These are phyloP conservation scores for Andrena cerasifolii DNA, from an alignment of 1,140 invertebrate genomes.

Conservation along the genomic window DNA sequence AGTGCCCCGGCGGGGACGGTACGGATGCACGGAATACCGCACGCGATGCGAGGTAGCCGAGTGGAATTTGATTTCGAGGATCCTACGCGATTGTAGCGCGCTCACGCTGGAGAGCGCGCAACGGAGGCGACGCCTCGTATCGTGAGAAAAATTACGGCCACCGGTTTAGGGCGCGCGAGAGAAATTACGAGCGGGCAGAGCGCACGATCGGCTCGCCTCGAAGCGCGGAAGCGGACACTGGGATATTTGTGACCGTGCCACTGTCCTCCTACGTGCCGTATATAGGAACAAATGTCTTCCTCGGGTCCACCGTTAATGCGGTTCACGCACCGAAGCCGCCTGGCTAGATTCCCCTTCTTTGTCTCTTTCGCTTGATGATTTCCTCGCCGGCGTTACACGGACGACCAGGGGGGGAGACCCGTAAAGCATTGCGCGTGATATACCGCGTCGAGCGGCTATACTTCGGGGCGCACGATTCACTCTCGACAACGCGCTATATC, in stretches of 20 bases:
- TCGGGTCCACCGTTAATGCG: constrained; percentile 29
- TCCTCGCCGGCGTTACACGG: background rate
- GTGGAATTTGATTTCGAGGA: constrained; percentile 42
- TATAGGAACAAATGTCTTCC: constrained; percentile 60
- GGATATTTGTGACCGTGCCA: constrained; percentile 56
- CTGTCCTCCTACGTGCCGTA: constrained; percentile 66
- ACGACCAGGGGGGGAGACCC: background rate
- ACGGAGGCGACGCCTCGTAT: constrained; percentile 11
- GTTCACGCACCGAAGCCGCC: background rate
- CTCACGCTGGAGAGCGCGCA: background rate
- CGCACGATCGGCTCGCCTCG: constrained; percentile 40
- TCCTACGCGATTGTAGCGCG: constrained; percentile 5
- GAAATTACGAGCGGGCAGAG: constrained; percentile 43
- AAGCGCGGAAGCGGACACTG: constrained; percentile 62
- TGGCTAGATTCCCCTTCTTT: background rate
- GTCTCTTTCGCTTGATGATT: constrained; percentile 4
- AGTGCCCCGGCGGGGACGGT: constrained; percentile 17
- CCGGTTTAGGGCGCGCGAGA: constrained; percentile 40
- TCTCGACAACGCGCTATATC: background rate
- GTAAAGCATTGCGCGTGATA: constrained; percentile 17
- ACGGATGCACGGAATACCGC: constrained; percentile 17
- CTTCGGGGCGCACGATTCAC: background rate
- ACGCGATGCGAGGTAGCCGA: background rate
- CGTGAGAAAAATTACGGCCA: constrained; percentile 39
- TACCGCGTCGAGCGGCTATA: background rate